Evolutionary conservation across 2,888 invertebrate species (phyloP), one percentile per base, ranked within the genome.

Genomic region (Spodoptera exigua): DNA sequence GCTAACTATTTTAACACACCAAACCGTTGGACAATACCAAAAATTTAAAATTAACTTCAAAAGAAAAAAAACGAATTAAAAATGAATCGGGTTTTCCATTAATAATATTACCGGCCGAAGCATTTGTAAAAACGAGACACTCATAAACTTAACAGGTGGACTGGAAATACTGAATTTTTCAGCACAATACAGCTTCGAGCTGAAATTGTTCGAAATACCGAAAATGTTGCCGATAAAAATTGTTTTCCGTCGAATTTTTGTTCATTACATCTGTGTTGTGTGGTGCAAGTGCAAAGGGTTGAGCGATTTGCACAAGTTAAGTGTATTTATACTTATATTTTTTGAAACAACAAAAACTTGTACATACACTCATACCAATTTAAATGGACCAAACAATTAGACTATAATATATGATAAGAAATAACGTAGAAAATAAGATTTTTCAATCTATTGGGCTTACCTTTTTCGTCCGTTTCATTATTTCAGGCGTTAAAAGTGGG

Each of bases 151-250:
- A 67, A 65, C 71, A 71, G 75, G 62, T 76, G 59, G 62, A 77
- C 43, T 49, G 57, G 45, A 65, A 27, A 71, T 56, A 53, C 55
- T 54, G 53, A 66, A 74, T 63, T 74, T 68, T 53, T 60, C 63
- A 53, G 53, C 43, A 58, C 61, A 68, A 65, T 51, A 55, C 65
- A 40, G 41, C 40, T 56, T 58, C 48, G 40, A 27, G 53, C 54
- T 63, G 64, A 70, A 70, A 70, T 64, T 66, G 63, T 56, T 61
- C 70, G 61, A 62, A 68, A 63, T 68, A 73, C 44, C 73, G 67
- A 62, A 72, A 80, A 76, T 76, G 65, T 70, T 70, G 54, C 60
- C 62, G 71, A 74, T 73, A 77, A 76, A 79, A 79, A 75, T 76
- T 71, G 67, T 75, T 78, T 74, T 63, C 47, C 52, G 64, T 51